These are phyloP conservation scores for Pedionomus torquatus DNA, from an alignment of 2,113 vertebrate species.

Conservation along the genomic window DNA sequence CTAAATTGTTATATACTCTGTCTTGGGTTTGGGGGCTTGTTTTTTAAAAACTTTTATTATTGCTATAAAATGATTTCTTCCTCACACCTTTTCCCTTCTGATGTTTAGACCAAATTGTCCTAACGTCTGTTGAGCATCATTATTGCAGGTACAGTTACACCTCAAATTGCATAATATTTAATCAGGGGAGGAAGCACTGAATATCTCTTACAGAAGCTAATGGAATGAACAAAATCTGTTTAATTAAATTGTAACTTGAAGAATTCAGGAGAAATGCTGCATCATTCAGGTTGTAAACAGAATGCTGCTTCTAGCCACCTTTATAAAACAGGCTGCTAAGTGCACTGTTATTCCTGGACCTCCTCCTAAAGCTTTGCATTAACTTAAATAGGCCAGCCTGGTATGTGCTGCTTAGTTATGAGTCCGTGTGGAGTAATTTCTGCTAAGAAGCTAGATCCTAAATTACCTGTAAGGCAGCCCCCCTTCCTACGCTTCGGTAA, in stretches of 20 bases:
- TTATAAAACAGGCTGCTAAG: neutral
- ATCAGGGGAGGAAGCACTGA: neutral
- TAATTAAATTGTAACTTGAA: neutral
- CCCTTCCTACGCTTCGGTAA: neutral
- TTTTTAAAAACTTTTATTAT: neutral
- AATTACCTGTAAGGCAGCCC: neutral
- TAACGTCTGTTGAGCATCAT: neutral
- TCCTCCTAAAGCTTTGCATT: neutral
- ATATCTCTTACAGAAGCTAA: neutral
- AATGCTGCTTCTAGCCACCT: neutral
- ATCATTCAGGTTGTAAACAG: neutral
- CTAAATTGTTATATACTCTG: neutral
- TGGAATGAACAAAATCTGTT: neutral
- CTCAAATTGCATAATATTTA: neutral
- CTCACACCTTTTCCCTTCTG: neutral
- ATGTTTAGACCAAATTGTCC: neutral
- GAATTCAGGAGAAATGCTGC: neutral
- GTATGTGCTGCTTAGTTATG: neutral
- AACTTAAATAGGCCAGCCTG: neutral
- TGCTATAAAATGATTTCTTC: neutral
- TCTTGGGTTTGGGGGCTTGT: neutral
- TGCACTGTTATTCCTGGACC: neutral
- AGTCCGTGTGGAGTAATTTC: neutral
- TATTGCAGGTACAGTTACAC: neutral
- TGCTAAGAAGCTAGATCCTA: neutral